A percentile compares a stretch with the other conserved stretches of the same genome.
Conservation (phyloP, 2,797 vertebrate genomes). For the Artibeus lituratus region DNA sequence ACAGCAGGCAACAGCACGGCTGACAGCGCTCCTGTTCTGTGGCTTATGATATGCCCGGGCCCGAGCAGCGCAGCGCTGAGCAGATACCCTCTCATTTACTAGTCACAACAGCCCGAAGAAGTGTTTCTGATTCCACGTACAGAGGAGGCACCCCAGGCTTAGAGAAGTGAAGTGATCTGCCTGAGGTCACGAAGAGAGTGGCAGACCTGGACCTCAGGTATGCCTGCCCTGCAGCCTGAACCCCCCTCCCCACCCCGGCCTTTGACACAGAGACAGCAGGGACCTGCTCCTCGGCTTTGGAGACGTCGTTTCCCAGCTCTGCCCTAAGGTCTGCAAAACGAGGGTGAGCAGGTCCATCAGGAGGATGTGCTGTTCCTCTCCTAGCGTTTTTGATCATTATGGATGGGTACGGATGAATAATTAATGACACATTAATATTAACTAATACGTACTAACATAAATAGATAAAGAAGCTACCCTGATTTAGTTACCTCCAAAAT, state of each 20-base stretch:
- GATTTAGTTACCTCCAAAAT: conserved; percentile 18
- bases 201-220: background rate
- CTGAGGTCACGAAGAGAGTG: background rate
- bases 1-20: background rate
- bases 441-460: background rate
- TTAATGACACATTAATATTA: background rate
- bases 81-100: background rate
- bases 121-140: background rate
- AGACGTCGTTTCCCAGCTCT: background rate
- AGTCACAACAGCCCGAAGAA: background rate
- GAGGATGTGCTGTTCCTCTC: background rate
- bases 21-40: background rate
- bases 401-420: background rate
- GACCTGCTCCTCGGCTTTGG: background rate
- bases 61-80: background rate
- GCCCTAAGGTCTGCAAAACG: background rate
- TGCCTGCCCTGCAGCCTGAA: background rate
- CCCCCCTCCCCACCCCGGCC: background rate
- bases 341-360: background rate
- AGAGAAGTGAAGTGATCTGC: conserved; percentile 1
- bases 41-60: background rate
- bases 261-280: background rate
- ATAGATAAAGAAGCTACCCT: background rate
- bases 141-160: background rate
- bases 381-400: background rate